Evolutionary conservation across 2,888 invertebrate genomes (phyloP).

Genomic region (Sinhomidia bicolor): DNA sequence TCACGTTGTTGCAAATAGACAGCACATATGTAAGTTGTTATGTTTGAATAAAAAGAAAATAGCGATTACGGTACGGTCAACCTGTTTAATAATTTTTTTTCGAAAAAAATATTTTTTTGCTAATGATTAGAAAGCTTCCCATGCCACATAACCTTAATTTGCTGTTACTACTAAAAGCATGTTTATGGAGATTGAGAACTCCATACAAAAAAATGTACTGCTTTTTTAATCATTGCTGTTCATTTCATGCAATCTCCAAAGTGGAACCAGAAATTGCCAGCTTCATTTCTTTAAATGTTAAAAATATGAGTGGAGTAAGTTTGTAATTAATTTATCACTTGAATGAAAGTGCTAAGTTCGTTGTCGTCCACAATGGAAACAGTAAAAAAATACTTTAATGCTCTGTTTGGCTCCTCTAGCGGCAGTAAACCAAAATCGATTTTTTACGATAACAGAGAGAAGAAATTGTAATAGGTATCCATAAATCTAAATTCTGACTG

Average conservation of each 20-base stretch:
- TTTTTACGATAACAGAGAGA: conserved; percentile 35
- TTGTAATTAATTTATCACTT: conserved; percentile 14
- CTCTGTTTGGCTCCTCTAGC: not conserved
- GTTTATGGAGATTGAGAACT: not conserved
- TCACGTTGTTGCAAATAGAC: not conserved
- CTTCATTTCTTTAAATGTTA: not conserved
- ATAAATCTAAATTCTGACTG: conserved; percentile 56
- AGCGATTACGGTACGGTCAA: not conserved
- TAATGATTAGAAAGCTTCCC: conserved; percentile 6
- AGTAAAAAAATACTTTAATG: not conserved
- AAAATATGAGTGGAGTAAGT: not conserved
- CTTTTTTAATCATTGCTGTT: not conserved
- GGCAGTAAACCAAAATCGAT: conserved; percentile 44
- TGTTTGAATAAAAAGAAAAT: not conserved
- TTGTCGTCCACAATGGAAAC: conserved; percentile 12
- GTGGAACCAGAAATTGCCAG: conserved; percentile 18
- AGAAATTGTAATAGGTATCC: conserved; percentile 42
- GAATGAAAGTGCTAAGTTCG: conserved; percentile 26
- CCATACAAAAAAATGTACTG: not conserved
- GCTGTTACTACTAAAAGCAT: not conserved
- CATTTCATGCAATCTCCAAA: conserved; percentile 1
- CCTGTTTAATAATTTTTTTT: not conserved
- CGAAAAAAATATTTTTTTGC: not conserved
- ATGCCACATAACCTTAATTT: not conserved
- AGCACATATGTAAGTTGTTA: too few relatives aligned